These are phyloP conservation scores for Uropetala carovei DNA, from an alignment of 2,888 invertebrate species.

Conservation along the genomic window DNA sequence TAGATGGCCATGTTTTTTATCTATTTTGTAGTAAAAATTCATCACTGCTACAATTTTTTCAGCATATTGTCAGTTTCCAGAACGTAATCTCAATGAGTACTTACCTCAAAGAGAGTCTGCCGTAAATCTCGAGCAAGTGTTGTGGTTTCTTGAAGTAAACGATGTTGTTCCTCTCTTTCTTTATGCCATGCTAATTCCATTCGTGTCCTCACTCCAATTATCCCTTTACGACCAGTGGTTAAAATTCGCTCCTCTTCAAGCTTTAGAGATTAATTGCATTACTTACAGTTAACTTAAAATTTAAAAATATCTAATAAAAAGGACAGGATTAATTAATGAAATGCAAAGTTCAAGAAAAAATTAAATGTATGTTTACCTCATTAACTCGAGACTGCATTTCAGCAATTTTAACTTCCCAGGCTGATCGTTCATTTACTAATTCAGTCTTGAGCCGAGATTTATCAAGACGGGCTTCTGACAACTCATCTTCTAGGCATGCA, in stretches of 20 bases:
- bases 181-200: conserved; percentile 96
- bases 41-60: no score
- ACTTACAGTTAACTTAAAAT: not conserved
- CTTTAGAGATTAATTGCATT: conserved; percentile 73
- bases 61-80: not conserved
- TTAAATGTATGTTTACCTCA: conserved; percentile 77
- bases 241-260: conserved; percentile 92
- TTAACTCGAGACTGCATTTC: conserved; percentile 93
- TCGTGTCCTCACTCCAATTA: conserved; percentile 89
- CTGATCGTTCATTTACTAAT: conserved; percentile 91
- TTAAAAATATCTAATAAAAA: not conserved
- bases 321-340: no score
- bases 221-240: conserved; percentile 88
- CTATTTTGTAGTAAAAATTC: no score
- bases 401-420: conserved; percentile 89
- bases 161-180: conserved; percentile 93
- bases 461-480: conserved; percentile 89
- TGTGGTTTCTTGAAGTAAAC: conserved; percentile 92
- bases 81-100: conserved; percentile 50
- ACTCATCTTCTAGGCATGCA: conserved; percentile 90
- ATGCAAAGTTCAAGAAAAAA: conserved; percentile 42
- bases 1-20: no score
- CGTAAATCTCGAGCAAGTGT: conserved; percentile 91
- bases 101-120: conserved; percentile 89
- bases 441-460: conserved; percentile 91